Evolutionary conservation across 2,888 invertebrate species (phyloP).

Genomic region (Sclerodermus sp.): DNA sequence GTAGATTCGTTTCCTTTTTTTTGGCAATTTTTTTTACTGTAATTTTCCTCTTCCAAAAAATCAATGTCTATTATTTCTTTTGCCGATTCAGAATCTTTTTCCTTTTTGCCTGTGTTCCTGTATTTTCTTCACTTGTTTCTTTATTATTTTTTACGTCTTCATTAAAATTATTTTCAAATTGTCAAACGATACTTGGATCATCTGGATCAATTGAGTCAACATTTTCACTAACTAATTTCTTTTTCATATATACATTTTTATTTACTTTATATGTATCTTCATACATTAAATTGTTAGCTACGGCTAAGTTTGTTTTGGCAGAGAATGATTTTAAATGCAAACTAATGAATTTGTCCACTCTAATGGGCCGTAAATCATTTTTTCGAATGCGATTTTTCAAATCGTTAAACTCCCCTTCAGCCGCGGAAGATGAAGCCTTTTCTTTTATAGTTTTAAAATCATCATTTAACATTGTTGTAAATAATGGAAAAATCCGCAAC

Average conservation of each 20-base stretch:
- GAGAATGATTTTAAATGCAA: background rate
- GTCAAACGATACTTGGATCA: too few relatives aligned
- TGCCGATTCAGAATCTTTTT: too few relatives aligned
- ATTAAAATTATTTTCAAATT: too few relatives aligned
- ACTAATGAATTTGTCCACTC: slow-evolving; percentile 13
- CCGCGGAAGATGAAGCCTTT: slow-evolving; percentile 10
- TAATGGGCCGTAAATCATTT: slow-evolving; percentile 7
- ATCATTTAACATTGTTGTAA: slow-evolving; percentile 6
- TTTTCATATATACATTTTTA: background rate
- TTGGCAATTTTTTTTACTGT: background rate
- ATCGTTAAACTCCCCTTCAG: slow-evolving; percentile 15
- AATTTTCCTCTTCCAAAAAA: background rate
- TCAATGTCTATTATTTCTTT: too few relatives aligned
- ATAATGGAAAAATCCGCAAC: slow-evolving; percentile 11
- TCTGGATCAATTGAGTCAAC: background rate
- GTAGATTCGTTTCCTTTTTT: background rate
- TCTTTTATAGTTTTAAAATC: slow-evolving; percentile 2
- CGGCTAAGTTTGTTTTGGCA: background rate
- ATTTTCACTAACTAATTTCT: background rate
- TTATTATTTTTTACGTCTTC: too few relatives aligned
- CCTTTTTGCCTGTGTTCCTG: too few relatives aligned
- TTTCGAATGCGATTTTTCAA: slow-evolving; percentile 12
- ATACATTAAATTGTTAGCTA: too few relatives aligned
- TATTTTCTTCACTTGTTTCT: too few relatives aligned
- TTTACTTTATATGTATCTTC: background rate